Evolutionary conservation across 2,797 vertebrate genomes (phyloP).

Genomic region (Eurystomus glaucurus): DNA sequence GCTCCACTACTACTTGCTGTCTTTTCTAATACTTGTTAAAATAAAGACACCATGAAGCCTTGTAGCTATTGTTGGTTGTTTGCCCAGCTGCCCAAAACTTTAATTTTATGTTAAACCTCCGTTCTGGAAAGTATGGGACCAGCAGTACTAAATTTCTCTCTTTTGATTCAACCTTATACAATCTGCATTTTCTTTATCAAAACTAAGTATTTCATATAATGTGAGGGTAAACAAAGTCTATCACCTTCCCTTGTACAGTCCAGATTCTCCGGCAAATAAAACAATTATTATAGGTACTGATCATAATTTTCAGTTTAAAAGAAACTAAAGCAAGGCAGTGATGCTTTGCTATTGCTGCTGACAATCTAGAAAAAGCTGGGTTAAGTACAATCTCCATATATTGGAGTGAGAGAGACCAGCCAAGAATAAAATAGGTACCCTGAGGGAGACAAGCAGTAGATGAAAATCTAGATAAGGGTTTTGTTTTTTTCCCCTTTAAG

Average conservation of each 20-base stretch:
- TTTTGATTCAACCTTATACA: neutral
- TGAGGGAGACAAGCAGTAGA: neutral
- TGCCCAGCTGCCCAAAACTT: neutral
- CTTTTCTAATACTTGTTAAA: neutral
- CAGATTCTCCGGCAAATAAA: neutral
- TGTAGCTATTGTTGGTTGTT: neutral
- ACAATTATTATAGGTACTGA: neutral
- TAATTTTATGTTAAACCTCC: neutral
- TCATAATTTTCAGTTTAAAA: neutral
- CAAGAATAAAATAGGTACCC: neutral
- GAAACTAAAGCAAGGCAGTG: neutral
- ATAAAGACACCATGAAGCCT: neutral
- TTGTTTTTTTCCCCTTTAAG: neutral
- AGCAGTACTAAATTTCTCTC: neutral
- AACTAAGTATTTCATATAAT: neutral
- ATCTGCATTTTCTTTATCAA: neutral
- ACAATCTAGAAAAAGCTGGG: neutral
- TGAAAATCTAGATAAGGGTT: conserved; percentile 26
- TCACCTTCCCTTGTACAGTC: neutral
- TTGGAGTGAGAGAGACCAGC: neutral
- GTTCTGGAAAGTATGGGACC: neutral
- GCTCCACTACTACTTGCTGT: neutral
- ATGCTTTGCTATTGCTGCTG: neutral
- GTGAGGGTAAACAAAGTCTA: neutral
- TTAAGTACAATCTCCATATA: neutral